phyloP scores from a whole-genome alignment of 2,797 vertebrate genomes.

The Myotis myotis region DNA sequence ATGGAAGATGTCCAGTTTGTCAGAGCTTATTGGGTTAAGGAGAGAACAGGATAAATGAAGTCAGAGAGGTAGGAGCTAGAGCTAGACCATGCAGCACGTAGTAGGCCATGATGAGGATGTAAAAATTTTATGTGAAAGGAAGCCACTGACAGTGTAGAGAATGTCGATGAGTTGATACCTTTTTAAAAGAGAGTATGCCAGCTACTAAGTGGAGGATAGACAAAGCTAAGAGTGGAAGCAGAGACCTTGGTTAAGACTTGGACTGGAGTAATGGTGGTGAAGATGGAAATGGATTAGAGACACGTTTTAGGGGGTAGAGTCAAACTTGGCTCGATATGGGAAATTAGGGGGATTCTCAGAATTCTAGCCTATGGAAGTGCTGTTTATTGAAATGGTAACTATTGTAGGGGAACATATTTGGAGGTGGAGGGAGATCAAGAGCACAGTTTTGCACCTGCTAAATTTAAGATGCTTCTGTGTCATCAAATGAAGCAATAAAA shows the following conservation, averaged over 20 bases:
- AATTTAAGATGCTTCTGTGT: slow-evolving; percentile 12
- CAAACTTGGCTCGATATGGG: neutral
- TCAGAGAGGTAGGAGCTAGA: neutral
- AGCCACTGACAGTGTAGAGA: neutral
- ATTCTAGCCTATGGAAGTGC: neutral
- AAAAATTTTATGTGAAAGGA: neutral
- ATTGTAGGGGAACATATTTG: neutral
- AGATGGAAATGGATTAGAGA: neutral
- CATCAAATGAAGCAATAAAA: neutral
- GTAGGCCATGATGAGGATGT: neutral
- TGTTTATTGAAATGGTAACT: neutral
- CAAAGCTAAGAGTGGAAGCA: neutral
- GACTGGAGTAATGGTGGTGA: neutral
- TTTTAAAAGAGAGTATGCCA: neutral
- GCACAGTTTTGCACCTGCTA: neutral
- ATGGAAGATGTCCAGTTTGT: neutral
- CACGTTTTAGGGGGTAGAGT: neutral
- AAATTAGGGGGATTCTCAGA: neutral
- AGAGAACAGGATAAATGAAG: neutral
- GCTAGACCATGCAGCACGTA: neutral
- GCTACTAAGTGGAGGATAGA: neutral
- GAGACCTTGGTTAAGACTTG: neutral
- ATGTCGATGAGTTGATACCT: neutral
- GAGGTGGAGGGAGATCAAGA: neutral
- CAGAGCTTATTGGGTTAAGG: neutral